Conservation (phyloP, 2,797 vertebrate species). For the Odontamblyopus rebecca region DNA sequence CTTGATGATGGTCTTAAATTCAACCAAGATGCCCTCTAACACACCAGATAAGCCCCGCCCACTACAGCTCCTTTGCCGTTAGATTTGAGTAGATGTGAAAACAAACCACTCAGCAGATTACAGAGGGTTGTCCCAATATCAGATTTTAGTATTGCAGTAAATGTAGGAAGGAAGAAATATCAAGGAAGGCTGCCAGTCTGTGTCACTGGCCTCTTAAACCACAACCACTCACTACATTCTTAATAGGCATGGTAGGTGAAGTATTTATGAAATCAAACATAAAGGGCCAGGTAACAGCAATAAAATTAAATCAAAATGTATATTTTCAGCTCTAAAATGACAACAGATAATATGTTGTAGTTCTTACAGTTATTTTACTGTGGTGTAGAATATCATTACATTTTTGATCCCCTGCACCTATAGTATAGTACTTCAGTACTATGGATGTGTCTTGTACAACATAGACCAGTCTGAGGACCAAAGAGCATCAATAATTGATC, state of each 20-base stretch:
- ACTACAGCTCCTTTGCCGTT: background rate
- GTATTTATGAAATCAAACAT: background rate
- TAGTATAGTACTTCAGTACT: background rate
- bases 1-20: slow-evolving; percentile 62
- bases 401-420: background rate
- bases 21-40: slow-evolving; percentile 39
- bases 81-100: background rate
- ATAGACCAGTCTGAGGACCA: background rate
- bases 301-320: background rate
- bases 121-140: too few species aligned
- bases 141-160: too few species aligned
- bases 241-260: background rate
- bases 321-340: background rate
- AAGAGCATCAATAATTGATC: slow-evolving; percentile 5
- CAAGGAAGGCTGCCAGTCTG: background rate
- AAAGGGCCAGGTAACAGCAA: background rate
- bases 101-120: too few species aligned
- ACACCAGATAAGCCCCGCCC: slow-evolving; percentile 7
- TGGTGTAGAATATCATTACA: background rate
- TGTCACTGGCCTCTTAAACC: too few species aligned
- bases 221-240: background rate
- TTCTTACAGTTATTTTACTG: background rate
- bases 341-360: background rate
- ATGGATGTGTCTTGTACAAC: background rate
- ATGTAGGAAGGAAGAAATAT: too few species aligned